Conservation (phyloP, 1,140 invertebrate species). For the Oryzaephilus surinamensis region DNA sequence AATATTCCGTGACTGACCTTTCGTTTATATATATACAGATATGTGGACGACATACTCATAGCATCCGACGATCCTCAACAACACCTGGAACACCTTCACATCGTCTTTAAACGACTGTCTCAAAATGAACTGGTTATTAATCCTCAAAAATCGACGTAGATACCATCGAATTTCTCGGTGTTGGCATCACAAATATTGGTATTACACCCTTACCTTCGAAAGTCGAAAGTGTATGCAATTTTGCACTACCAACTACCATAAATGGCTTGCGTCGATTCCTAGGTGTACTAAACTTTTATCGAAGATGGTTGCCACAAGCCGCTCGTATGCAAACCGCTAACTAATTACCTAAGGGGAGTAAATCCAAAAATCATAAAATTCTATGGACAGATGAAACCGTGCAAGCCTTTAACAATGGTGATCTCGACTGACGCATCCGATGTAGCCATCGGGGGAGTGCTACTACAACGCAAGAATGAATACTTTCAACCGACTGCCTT, state of each 20-base stretch:
- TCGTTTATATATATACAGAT: conserved; percentile 19
- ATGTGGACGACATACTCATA: conserved; percentile 26
- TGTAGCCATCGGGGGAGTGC: conserved; percentile 17
- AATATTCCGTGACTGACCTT: conserved; percentile 9
- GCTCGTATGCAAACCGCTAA: conserved; percentile 20
- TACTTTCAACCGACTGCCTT: conserved; percentile 9
- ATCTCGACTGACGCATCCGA: conserved; percentile 26
- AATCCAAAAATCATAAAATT: conserved; percentile 18
- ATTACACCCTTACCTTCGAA: conserved; percentile 25
- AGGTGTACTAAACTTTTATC: conserved; percentile 32
- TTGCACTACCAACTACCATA: conserved; percentile 15
- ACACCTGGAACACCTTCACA: conserved; percentile 20
- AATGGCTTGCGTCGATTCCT: conserved; percentile 27
- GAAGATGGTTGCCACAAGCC: conserved; percentile 20
- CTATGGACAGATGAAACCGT: conserved; percentile 32
- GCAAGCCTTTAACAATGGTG: conserved; percentile 4
- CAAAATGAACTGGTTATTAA: conserved; percentile 26
- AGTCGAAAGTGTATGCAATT: conserved; percentile 31
- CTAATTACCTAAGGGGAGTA: conserved; percentile 11
- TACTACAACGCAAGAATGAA: conserved; percentile 22
- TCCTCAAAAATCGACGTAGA: conserved; percentile 18
- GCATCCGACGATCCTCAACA: conserved; percentile 17
- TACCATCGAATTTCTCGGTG: conserved; percentile 27
- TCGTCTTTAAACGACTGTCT: conserved; percentile 19
- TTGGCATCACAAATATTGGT: conserved; percentile 19